Percentiles rank a stretch among this genome's conserved stretches.
phyloP scores from a whole-genome alignment of 2,888 invertebrate species.

The Doris montereyensis region DNA sequence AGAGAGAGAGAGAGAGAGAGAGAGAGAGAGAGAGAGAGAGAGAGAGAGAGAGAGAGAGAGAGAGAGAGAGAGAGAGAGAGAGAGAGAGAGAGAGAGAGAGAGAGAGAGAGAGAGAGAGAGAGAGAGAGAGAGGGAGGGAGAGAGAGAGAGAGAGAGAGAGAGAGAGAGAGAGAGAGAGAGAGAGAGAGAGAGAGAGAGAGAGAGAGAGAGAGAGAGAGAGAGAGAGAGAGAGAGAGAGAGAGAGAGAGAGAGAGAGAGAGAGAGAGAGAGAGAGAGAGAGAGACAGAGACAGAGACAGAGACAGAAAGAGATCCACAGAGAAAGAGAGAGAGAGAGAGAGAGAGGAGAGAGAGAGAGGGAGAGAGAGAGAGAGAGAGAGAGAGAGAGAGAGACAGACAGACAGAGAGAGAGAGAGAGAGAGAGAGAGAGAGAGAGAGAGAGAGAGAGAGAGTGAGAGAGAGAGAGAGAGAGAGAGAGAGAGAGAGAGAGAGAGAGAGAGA shows the following conservation, averaged over 20 bases:
- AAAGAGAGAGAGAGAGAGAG: background rate
- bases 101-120: background rate
- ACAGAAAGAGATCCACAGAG: background rate
- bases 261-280: slow-evolving; percentile 21
- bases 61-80: background rate
- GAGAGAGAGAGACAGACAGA: background rate
- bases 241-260: slow-evolving; percentile 28
- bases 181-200: background rate
- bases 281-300: background rate
- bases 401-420: background rate
- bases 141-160: background rate
- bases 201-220: slow-evolving; percentile 4
- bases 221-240: background rate
- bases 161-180: background rate
- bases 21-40: slow-evolving; percentile 14
- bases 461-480: background rate
- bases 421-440: background rate
- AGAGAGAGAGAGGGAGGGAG: background rate
- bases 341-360: background rate
- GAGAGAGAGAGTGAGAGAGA: background rate
- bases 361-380: background rate
- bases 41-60: slow-evolving; percentile 29
- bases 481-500: background rate
- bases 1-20: background rate
- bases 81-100: too few relatives aligned